phyloP scores from a whole-genome alignment of 2,888 invertebrate species.

The Thyatira batis region DNA sequence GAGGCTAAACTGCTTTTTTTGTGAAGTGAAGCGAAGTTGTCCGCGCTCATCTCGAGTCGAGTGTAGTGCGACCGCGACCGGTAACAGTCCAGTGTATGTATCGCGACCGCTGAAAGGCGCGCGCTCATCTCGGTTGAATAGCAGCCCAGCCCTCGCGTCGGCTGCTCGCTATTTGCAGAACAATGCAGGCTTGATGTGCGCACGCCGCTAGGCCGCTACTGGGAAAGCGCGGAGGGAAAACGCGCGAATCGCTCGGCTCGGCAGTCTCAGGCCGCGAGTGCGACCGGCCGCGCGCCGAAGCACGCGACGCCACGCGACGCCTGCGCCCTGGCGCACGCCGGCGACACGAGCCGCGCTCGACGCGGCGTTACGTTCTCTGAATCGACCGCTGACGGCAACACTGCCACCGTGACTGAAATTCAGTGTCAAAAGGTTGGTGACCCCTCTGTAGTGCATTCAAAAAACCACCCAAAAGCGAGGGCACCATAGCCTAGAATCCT shows the following conservation, averaged over 20 bases:
- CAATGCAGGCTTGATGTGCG: conserved; percentile 80
- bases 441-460: conserved; percentile 54
- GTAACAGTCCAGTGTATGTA: conserved; percentile 54
- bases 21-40: conserved; percentile 42
- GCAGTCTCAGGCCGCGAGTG: conserved; percentile 75
- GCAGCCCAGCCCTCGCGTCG: conserved; percentile 65
- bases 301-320: conserved; percentile 54
- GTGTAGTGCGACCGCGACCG: conserved; percentile 23
- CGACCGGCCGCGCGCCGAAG: conserved; percentile 76
- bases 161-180: conserved; percentile 74
- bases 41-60: conserved; percentile 40
- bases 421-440: conserved; percentile 82
- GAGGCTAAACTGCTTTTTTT: conserved; percentile 44
- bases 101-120: conserved; percentile 43
- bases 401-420: conserved; percentile 73
- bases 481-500: conserved; percentile 39
- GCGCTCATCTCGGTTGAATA: conserved; percentile 58
- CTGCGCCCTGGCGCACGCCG: conserved; percentile 77
- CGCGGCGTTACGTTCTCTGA: conserved; percentile 79
- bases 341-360: conserved; percentile 69
- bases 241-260: conserved; percentile 53
- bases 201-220: conserved; percentile 65
- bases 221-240: conserved; percentile 78
- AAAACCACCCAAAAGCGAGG: conserved; percentile 52
- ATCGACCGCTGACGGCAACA: conserved; percentile 72